Percentiles rank a stretch among this genome's conserved stretches.
phyloP scores from a whole-genome alignment of 2,797 vertebrate genomes.

The Spatula clypeata region DNA sequence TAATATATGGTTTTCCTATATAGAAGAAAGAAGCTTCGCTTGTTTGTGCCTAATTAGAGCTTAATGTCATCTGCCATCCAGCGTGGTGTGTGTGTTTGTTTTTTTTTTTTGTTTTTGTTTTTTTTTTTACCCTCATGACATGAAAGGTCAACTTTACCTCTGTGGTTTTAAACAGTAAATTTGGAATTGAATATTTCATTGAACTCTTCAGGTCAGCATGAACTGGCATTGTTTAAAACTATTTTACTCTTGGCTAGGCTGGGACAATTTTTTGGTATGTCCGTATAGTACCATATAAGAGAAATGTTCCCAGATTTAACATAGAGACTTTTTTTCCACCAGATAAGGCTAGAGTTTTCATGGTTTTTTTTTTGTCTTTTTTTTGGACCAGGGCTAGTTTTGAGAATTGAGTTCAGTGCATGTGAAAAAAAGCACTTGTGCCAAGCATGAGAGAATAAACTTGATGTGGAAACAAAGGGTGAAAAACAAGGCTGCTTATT shows the following conservation, averaged over 20 bases:
- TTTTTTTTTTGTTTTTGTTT: background rate
- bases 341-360: background rate
- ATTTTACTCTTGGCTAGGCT: background rate
- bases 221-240: background rate
- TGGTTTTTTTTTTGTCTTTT: background rate
- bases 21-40: background rate
- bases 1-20: background rate
- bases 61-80: background rate
- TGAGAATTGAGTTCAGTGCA: background rate
- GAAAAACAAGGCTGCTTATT: background rate
- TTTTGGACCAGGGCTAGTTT: background rate
- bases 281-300: fast-evolving
- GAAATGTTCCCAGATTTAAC: background rate
- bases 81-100: background rate
- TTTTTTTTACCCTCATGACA: background rate
- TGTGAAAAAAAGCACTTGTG: background rate
- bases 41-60: background rate
- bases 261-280: background rate
- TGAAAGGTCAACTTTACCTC: background rate
- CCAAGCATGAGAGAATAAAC: background rate
- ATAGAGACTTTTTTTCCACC: background rate
- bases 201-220: background rate
- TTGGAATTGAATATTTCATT: background rate
- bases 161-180: background rate
- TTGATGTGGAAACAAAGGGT: background rate